Evolutionary conservation across 35 echinoderm and acorn worm species (phyloP).

Genomic region (Nesometra sesokonis): DNA sequence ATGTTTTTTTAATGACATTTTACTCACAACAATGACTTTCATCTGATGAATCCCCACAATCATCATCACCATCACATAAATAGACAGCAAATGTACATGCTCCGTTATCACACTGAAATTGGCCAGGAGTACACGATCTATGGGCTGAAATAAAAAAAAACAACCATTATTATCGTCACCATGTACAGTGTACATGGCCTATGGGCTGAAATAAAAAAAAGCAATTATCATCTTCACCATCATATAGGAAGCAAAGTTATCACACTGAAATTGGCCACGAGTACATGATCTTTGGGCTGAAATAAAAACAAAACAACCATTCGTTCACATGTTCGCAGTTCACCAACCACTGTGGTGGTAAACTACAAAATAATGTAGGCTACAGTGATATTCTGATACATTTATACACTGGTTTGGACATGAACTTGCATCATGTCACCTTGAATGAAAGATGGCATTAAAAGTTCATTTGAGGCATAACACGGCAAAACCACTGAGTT

Average conservation of each 20-base stretch:
- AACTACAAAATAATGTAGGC: no score
- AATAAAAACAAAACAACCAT: background rate
- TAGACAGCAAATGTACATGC: conserved; percentile 34
- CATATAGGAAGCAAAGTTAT: no score
- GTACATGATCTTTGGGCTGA: conserved; percentile 4
- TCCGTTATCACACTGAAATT: conserved; percentile 54
- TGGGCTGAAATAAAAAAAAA: background rate
- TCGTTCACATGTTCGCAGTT: no score
- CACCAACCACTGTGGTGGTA: no score
- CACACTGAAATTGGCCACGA: conserved; percentile 43
- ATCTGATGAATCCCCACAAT: conserved; percentile 72
- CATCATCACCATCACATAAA: conserved; percentile 59
- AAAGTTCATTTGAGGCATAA: no score
- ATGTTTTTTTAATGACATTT: conserved; percentile 1
- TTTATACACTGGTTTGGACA: no score
- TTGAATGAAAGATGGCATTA: no score
- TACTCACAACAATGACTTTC: conserved; percentile 7
- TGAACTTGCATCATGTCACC: no score
- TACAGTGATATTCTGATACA: no score
- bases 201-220: background rate
- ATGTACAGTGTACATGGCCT: conserved; percentile 8
- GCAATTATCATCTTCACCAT: no score
- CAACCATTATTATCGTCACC: no score
- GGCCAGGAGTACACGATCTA: conserved; percentile 12
- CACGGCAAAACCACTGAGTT: no score